These are phyloP conservation scores for Isichthys henryi DNA, from an alignment of 2,113 vertebrate species.

Conservation along the genomic window DNA sequence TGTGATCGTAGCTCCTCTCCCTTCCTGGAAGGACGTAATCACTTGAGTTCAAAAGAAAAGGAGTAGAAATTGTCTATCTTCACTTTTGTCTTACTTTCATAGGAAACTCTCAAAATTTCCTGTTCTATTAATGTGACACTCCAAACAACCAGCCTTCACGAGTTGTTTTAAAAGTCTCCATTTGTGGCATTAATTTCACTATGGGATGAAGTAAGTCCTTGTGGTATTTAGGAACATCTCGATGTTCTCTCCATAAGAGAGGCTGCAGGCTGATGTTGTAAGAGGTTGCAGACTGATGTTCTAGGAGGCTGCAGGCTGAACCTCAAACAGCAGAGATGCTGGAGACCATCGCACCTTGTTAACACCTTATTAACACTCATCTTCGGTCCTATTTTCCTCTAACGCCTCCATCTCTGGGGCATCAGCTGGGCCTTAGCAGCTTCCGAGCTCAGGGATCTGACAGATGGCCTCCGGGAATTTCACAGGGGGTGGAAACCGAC, in stretches of 20 bases:
- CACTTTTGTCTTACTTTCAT: background rate
- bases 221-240: background rate
- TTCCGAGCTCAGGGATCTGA: conserved; percentile 36
- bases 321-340: conserved; percentile 24
- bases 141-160: background rate
- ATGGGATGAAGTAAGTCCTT: background rate
- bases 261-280: background rate
- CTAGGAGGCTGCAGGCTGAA: background rate
- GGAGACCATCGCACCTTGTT: conserved; percentile 23
- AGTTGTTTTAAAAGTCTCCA: background rate
- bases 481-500: conserved; percentile 41
- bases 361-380: conserved; percentile 30
- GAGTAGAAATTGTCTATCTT: background rate
- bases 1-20: background rate
- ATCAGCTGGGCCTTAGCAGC: background rate
- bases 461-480: conserved; percentile 57
- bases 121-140: background rate
- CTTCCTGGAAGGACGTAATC: background rate
- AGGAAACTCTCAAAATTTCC: background rate
- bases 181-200: background rate
- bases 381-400: background rate
- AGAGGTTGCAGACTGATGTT: background rate
- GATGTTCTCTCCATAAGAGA: background rate
- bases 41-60: background rate
- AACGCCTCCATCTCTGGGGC: background rate